phyloP scores from a whole-genome alignment of 2,888 invertebrate species.

The Nysson spinosus region DNA sequence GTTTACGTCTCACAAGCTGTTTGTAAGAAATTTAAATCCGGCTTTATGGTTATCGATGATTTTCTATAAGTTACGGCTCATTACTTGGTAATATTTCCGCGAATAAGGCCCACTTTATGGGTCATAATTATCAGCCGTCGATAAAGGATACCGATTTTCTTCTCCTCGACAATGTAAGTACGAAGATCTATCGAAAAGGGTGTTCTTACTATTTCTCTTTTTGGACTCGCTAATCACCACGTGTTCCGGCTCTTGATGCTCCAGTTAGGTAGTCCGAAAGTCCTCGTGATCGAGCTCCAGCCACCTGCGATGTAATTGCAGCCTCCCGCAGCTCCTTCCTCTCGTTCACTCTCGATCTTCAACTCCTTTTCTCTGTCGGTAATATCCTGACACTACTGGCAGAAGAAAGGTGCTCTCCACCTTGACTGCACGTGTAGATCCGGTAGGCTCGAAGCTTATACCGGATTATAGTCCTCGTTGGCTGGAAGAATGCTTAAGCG shows the following conservation, averaged over 20 bases:
- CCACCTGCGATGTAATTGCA: constrained; percentile 61
- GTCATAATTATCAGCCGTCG: constrained; percentile 57
- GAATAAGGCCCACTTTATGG: constrained; percentile 39
- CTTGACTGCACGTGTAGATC: constrained; percentile 12
- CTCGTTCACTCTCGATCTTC: constrained; percentile 16
- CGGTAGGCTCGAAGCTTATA: constrained; percentile 2
- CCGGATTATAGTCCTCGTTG: constrained; percentile 11
- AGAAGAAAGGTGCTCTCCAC: constrained; percentile 20
- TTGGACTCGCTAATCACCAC: constrained; percentile 50
- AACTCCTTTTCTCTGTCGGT: constrained; percentile 32
- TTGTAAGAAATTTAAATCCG: too few species aligned
- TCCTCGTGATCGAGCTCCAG: constrained; percentile 37
- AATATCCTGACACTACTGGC: constrained; percentile 44
- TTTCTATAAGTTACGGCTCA: too few species aligned
- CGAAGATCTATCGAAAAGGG: constrained; percentile 4
- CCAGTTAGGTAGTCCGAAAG: constrained; percentile 58
- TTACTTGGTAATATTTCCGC: too few species aligned
- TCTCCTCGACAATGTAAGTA: constrained; percentile 4
- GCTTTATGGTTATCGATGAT: too few species aligned
- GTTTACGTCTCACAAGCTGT: too few species aligned
- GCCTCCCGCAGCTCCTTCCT: constrained; percentile 30
- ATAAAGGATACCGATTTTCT: constrained; percentile 46
- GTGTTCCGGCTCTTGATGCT: constrained; percentile 44
- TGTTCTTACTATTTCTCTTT: not conserved
- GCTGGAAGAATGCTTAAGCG: constrained; percentile 11